Conservation (phyloP, 2,797 vertebrate species). For the Paramormyrops hopkinsi region DNA sequence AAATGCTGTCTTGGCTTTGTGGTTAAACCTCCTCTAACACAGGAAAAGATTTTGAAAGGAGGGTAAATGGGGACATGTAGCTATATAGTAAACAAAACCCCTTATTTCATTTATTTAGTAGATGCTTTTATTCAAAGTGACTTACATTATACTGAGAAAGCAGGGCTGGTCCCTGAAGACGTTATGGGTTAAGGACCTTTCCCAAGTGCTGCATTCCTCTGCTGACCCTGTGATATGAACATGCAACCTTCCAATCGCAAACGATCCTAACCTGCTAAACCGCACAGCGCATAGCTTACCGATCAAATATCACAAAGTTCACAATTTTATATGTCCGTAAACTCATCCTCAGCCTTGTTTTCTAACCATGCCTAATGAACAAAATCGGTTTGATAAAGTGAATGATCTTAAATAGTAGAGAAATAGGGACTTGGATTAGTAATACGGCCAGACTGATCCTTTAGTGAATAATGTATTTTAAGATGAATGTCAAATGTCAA, state of each 20-base stretch:
- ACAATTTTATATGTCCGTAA: background rate
- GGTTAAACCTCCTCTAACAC: background rate
- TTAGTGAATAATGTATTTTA: background rate
- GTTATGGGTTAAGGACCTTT: background rate
- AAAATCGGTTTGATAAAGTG: background rate
- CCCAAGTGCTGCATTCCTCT: background rate
- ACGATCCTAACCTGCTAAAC: background rate
- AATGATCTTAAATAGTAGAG: background rate
- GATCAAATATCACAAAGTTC: background rate
- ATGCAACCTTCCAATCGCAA: background rate
- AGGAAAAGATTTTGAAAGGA: conserved; percentile 11
- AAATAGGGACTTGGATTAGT: background rate
- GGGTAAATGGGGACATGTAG: background rate
- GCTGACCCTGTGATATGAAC: background rate
- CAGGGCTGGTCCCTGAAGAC: background rate
- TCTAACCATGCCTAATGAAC: background rate
- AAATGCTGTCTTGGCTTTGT: background rate
- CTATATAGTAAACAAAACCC: background rate
- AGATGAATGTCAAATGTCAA: background rate
- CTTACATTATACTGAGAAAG: background rate
- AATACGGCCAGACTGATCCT: background rate
- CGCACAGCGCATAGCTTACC: background rate
- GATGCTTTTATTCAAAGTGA: background rate
- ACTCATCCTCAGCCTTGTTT: background rate
- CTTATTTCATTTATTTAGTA: background rate